Evolutionary conservation across 2,113 vertebrate genomes (phyloP), one percentile per base, ranked within the genome.

Genomic region (Rhinogobius similis): DNA sequence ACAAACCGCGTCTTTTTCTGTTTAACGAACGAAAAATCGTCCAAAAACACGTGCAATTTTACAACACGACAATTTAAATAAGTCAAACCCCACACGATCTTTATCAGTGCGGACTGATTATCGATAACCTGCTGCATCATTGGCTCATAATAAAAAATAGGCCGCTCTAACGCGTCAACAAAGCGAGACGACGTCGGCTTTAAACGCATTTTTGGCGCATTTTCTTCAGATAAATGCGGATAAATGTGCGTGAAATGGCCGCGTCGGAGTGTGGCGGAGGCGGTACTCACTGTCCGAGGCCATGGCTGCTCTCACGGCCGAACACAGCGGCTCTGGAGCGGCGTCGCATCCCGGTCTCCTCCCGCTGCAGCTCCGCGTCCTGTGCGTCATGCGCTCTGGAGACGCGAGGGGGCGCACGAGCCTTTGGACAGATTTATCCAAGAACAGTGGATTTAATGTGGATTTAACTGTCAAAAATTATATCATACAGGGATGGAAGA

Each of bases 261-360:
- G 3, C 3, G 29, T 2, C 2, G 2, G 29, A 32, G 11, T 24
- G 52, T 7, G 52, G 12, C 2, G 55, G 24, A 29, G 26, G 14
- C 2, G 32, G 18, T 87, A 95, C 94, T 95, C 91, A 95, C 94
- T 93, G 88, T 94, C 92, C 7, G 93, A 86, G 76, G 90, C 92
- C 94, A 95, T 95, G 90, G 82, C 86, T 67, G 84, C 65, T 55
- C 53, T 79, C 83, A 73, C 75, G 8, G 74, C 65, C 36, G 72
- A 7, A 62, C 18, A 16, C 10, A 12, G 56, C 2, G 48, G 68
- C 48, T 75, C 62, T 59, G 70, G 62, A 32, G 77, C 56, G 69
- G 72, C 59, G 79, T 79, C 67, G 79, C 82, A 58, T 84, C 78
- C 70, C 81, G 65, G 53, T 56, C 24, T 29, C 24, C 53, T 58